Evolutionary conservation across 2,797 vertebrate genomes (phyloP).

Genomic region (Coregonus sp.): DNA sequence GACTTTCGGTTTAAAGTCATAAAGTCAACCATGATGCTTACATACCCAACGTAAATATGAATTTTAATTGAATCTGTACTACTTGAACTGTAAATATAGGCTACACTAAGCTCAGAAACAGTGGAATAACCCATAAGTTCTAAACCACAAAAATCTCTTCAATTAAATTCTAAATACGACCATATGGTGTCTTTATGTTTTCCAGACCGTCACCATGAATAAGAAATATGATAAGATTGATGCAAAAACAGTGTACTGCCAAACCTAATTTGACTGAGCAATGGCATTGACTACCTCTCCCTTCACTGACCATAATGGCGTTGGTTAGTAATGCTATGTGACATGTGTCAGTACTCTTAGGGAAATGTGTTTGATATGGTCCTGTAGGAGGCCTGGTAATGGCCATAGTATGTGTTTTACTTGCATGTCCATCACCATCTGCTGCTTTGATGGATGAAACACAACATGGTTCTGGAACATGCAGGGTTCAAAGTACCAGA

Average conservation of each 20-base stretch:
- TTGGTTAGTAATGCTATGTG: constrained; percentile 6
- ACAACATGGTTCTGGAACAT: not conserved
- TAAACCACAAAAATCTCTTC: not conserved
- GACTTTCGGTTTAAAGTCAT: not conserved
- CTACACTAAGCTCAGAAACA: not conserved
- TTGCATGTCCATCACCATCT: not conserved
- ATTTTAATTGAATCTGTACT: not conserved
- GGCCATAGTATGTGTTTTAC: not conserved
- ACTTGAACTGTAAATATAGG: not conserved
- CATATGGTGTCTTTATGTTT: not conserved
- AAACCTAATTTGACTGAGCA: constrained; percentile 9
- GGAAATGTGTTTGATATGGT: constrained; percentile 6
- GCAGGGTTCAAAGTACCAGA: not conserved
- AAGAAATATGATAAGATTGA: constrained; percentile 8
- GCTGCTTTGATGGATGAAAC: not conserved
- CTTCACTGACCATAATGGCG: not conserved
- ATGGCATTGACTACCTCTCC: not conserved
- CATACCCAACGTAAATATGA: not conserved
- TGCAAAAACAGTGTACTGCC: constrained; percentile 18
- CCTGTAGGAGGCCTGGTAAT: not conserved
- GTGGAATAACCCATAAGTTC: not conserved
- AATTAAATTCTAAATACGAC: not conserved
- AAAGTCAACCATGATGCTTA: not conserved
- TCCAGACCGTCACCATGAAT: not conserved
- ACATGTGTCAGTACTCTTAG: constrained; percentile 7